A percentile compares a stretch with the other conserved stretches of the same genome.
These are phyloP conservation scores for Notospermus geniculatus DNA, from an alignment of 1,140 invertebrate species.

Conservation along the genomic window DNA sequence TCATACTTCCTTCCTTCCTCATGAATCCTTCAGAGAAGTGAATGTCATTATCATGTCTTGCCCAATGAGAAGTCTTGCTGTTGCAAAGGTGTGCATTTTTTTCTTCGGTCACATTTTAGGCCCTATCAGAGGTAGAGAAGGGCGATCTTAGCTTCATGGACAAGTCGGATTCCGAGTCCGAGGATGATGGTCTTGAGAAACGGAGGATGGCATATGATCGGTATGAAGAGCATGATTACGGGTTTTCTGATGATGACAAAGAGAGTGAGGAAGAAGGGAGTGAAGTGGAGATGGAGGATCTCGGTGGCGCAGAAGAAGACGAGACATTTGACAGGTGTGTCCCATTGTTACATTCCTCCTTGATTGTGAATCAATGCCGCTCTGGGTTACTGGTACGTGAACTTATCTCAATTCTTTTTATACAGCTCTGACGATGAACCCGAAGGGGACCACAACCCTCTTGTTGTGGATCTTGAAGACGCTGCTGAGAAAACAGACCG, in stretches of 20 bases:
- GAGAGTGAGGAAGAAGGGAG: constrained; percentile 28
- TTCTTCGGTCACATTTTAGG: not conserved
- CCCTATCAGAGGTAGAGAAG: constrained; percentile 32
- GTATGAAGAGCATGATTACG: constrained; percentile 24
- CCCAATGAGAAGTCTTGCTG: not conserved
- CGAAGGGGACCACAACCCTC: constrained; percentile 65
- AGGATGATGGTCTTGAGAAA: constrained; percentile 36
- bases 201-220: constrained; percentile 35
- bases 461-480: constrained; percentile 82
- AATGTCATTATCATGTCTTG: not conserved
- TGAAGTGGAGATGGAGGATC: constrained; percentile 30
- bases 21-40: no score
- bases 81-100: not conserved
- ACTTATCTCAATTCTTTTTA: no score
- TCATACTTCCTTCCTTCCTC: no score
- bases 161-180: constrained; percentile 62
- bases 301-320: constrained; percentile 25
- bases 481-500: constrained; percentile 69
- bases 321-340: constrained; percentile 21
- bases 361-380: no score
- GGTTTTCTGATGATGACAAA: constrained; percentile 12
- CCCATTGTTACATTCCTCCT: no score
- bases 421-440: constrained; percentile 38
- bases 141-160: constrained; percentile 36
- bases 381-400: no score